Conservation (phyloP, 1,140 invertebrate species). For the Drosophila auraria region DNA sequence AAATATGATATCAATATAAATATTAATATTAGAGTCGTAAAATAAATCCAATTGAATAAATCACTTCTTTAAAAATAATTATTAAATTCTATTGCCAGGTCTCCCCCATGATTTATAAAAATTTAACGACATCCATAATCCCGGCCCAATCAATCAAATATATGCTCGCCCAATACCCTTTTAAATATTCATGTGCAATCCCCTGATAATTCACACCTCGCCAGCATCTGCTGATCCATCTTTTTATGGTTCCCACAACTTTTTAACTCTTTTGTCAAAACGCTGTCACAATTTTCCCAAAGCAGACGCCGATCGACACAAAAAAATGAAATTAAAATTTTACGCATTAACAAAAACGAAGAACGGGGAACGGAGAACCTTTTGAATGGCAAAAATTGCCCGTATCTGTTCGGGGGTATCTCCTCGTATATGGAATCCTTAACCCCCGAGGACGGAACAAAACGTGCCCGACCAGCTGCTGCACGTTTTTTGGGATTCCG, state of each 20-base stretch:
- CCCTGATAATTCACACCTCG: slow-evolving; percentile 63
- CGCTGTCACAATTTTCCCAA: slow-evolving; percentile 71
- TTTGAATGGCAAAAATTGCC: slow-evolving; percentile 73
- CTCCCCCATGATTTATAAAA: neutral
- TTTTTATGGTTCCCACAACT: slow-evolving; percentile 67
- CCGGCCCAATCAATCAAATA: slow-evolving; percentile 18
- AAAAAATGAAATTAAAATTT: slow-evolving; percentile 82
- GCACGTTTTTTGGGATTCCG: slow-evolving; percentile 49
- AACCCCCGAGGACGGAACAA: slow-evolving; percentile 45
- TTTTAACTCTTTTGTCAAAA: slow-evolving; percentile 81
- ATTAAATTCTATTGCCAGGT: neutral
- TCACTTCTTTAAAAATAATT: neutral
- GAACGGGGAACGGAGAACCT: slow-evolving; percentile 27
- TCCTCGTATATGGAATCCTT: slow-evolving; percentile 25
- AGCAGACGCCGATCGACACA: slow-evolving; percentile 51
- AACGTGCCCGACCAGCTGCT: slow-evolving; percentile 68
- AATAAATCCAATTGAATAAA: neutral
- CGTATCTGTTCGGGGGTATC: slow-evolving; percentile 68
- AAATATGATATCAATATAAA: no score
- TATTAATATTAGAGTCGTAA: no score
- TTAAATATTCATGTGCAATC: slow-evolving; percentile 6
- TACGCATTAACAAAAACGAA: slow-evolving; percentile 72
- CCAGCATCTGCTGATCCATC: slow-evolving; percentile 53
- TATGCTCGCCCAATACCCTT: neutral
- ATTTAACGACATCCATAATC: slow-evolving; percentile 7